Conservation (phyloP, 64 coral and sea anemone genomes). For the Stichodactyla helianthus region DNA sequence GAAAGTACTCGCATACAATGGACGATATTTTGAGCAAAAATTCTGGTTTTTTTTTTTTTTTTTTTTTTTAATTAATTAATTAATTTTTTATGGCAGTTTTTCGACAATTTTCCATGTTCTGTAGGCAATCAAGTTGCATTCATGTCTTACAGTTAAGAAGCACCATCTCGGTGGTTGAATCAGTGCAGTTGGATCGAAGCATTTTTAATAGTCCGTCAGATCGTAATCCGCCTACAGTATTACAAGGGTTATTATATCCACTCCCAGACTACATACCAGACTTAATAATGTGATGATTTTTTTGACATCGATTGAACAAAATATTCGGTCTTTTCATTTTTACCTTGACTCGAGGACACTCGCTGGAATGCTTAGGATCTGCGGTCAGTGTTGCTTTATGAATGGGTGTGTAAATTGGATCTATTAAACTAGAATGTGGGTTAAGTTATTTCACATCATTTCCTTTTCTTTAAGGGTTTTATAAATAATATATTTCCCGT, state of each 20-base stretch:
- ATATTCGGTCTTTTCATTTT: constrained; percentile 10
- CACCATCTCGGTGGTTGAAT: neutral
- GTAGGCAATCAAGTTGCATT: neutral
- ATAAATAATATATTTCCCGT: neutral
- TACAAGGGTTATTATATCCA: neutral
- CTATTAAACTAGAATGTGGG: no score
- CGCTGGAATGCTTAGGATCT: constrained; percentile 1
- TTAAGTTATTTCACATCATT: neutral
- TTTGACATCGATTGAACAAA: neutral
- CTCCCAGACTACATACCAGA: neutral
- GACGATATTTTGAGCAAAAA: no score
- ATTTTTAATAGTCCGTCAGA: neutral
- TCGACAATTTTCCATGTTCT: no score
- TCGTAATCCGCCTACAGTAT: constrained; percentile 4
- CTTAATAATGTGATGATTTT: neutral
- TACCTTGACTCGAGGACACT: neutral
- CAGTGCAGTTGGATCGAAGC: neutral
- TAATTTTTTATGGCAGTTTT: no score
- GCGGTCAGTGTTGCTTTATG: neutral
- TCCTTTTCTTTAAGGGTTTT: neutral
- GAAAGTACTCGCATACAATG: no score
- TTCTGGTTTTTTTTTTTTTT: no score
- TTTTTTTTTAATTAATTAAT: no score
- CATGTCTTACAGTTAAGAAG: neutral
- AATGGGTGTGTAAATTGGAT: no score